Base-by-base conservation (phyloP, 2,113 vertebrate genomes). In the Apteryx owenii region DNA sequence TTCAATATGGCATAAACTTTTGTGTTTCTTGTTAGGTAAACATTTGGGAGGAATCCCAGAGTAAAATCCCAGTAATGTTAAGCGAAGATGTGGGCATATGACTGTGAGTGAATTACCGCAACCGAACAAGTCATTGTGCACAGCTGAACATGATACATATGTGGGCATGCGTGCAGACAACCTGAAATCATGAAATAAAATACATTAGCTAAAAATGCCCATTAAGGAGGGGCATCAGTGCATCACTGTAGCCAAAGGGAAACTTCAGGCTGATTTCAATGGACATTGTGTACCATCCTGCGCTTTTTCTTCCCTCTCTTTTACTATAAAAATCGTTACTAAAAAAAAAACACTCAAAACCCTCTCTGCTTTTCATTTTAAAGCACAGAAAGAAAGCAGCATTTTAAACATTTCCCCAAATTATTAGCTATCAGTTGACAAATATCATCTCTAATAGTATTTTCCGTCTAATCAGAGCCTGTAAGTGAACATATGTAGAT, bases 1-100 rank as follows among this genome's bases (percentile, higher is more conserved):
- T 85, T 76, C 3, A 3, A 17, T 56, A n/a, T 1, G 5, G 44
- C 68, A 53, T 64, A 17, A 82, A 69, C 14, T 65, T 53, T 56
- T 42, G 58, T 0, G 1, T 66, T 56, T 79, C 0, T 0, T 12
- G 14, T 56, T 22, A 65, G 71, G 26, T 6, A 38, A 77, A 48
- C 4, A 0, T 25, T 87, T 50, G 48, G 33, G 22, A 60, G 40
- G 36, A 83, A 93, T 54, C 53, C 36, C 66, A 42, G 7, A 1
- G 1, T 13, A 54, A 61, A 23, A 38, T 38, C 36, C 36, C 36
- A 20, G 29, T 19, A 60, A 64, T 10, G 42, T 54, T 53, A 90
- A 80, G 23, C 5, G 21, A 72, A 80, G 75, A 33, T 44, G 50
- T 29, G 71, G 48, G 17, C 10, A 3, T 7, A n/a, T 36, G 65